Evolutionary conservation across 2,888 invertebrate species (phyloP).

Genomic region (Rhogogaster chlorosoma): DNA sequence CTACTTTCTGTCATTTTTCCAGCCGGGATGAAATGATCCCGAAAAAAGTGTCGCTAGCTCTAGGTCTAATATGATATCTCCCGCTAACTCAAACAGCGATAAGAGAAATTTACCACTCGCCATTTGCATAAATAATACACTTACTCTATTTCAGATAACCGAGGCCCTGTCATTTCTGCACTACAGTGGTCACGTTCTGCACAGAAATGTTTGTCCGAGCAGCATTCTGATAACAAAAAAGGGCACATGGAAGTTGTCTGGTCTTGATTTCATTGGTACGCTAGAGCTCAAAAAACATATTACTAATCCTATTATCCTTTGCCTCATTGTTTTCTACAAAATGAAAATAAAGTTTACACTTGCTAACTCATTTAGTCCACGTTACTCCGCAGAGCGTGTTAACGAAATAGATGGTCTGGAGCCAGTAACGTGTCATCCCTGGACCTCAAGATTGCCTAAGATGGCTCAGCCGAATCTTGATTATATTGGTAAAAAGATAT

Average conservation of each 20-base stretch:
- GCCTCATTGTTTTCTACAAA: background rate
- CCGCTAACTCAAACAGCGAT: background rate
- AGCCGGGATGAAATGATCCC: no score
- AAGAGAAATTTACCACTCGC: constrained; percentile 3
- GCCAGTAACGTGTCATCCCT: constrained; percentile 89
- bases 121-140: constrained; percentile 50
- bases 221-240: constrained; percentile 94
- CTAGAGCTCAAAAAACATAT: background rate
- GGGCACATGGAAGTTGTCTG: constrained; percentile 98
- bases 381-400: constrained; percentile 83
- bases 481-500: constrained; percentile 86
- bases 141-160: constrained; percentile 86
- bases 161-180: constrained; percentile 97
- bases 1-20: no score
- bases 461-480: constrained; percentile 97
- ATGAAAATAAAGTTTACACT: background rate
- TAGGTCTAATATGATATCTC: no score
- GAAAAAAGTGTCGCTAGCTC: no score
- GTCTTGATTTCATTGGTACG: constrained; percentile 94
- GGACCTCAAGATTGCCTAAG: constrained; percentile 94
- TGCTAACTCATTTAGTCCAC: constrained; percentile 57
- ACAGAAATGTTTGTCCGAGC: constrained; percentile 96
- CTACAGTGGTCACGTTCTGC: constrained; percentile 91
- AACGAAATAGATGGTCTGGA: constrained; percentile 86
- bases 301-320: background rate